Conservation (phyloP, 1,140 invertebrate genomes). For the Heliconius himera region DNA sequence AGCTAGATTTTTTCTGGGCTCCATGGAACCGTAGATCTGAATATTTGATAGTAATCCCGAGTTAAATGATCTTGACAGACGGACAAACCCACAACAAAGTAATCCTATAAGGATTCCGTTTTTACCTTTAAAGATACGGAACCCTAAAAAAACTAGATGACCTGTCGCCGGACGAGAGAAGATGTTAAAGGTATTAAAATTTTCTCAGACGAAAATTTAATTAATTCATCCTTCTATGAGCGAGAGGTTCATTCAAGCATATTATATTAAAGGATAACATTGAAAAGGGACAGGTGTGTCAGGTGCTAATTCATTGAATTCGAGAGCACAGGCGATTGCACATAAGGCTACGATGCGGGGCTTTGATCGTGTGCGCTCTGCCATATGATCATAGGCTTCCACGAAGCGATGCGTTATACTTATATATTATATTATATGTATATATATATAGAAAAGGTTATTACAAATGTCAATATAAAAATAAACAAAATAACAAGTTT, state of each 20-base stretch:
- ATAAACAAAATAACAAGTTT: background rate
- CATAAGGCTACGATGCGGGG: slow-evolving; percentile 49
- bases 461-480: background rate
- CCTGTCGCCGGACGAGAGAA: background rate
- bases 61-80: too few species aligned
- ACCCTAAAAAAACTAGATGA: too few species aligned
- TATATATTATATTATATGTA: background rate
- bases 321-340: slow-evolving; percentile 65
- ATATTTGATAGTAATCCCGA: too few species aligned
- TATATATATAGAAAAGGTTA: background rate
- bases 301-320: slow-evolving; percentile 72
- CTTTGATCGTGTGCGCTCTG: slow-evolving; percentile 75
- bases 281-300: slow-evolving; percentile 64
- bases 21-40: too few species aligned
- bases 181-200: background rate
- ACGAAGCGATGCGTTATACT: slow-evolving; percentile 22
- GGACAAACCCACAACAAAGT: too few species aligned
- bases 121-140: too few species aligned
- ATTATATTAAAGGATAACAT: slow-evolving; percentile 40
- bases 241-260: slow-evolving; percentile 25
- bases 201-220: slow-evolving; percentile 14
- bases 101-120: too few species aligned
- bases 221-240: background rate
- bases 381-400: slow-evolving; percentile 53
- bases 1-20: too few species aligned